phyloP scores from a whole-genome alignment of 2,797 vertebrate genomes.

The Pangasius djambal region DNA sequence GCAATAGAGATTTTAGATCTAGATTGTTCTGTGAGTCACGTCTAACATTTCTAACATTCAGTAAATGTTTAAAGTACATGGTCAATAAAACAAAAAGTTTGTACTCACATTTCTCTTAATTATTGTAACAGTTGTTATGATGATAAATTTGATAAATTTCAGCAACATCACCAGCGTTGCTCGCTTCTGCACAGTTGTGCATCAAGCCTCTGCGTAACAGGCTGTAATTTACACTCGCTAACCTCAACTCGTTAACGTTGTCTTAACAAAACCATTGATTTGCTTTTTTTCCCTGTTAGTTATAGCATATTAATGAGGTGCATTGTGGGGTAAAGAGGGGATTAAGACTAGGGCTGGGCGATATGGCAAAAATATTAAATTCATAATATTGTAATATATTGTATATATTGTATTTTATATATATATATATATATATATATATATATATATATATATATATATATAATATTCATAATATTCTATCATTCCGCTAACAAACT shows the following conservation, averaged over 20 bases:
- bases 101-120: too few relatives aligned
- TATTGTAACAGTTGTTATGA: too few relatives aligned
- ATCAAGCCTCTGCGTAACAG: not conserved
- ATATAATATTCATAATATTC: too few relatives aligned
- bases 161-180: not conserved
- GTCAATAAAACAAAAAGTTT: not conserved
- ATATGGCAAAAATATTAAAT: not conserved
- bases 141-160: too few relatives aligned
- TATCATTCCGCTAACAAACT: not conserved
- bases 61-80: not conserved
- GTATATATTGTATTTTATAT: too few relatives aligned
- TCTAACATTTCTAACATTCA: not conserved
- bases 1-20: not conserved
- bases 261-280: not conserved
- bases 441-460: too few relatives aligned
- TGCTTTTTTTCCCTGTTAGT: not conserved
- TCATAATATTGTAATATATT: not conserved
- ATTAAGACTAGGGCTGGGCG: not conserved
- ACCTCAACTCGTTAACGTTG: not conserved
- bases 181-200: not conserved
- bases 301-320: not conserved
- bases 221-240: not conserved
- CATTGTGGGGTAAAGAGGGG: not conserved
- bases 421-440: too few relatives aligned
- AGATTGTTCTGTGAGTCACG: not conserved